Base-by-base conservation (phyloP, 2,797 vertebrate genomes). In the Centropyge bicolor region DNA sequence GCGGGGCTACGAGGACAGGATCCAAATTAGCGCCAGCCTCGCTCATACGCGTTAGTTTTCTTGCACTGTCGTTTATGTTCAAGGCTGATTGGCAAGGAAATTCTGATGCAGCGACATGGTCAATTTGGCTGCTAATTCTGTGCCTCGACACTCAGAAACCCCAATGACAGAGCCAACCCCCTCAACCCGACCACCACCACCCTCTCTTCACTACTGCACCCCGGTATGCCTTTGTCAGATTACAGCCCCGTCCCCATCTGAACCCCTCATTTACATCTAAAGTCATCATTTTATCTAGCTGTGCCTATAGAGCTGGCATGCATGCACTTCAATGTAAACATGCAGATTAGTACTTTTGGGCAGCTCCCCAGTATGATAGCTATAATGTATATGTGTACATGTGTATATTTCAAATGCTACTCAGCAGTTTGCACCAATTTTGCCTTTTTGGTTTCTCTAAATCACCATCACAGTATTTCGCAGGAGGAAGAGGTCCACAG, bases 41-140 rank as follows among this genome's bases (percentile, higher is more conserved):
- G 4, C 76, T 86, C 60, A 2, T 46, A 70, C 31, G 51, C 66
- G 65, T 85, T 76, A 36, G 76, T 85, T 90, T 88, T 91, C 75
- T 76, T 78, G 70, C 77, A 67, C 81, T 80, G 88, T 88, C 84
- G 46, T 88, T 89, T 88, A 89, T 76, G 85, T 90, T 89, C 89
- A 82, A 83, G 86, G 78, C 83, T 93, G 90, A 93, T 91, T 93
- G 90, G 86, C 91, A 90, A 83, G 70, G 60, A 90, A 85, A 83
- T 88, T 91, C 87, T 90, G 93, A 93, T 88, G 84, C 24, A 40
- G 81, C 80, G 85, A 89, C 91, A 92, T 92, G 93, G 93, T 92
- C 93, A 93, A 93, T 95, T 94, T 92, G 88, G 87, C 78, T 61
- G 46, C 91, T 95, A 92, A 95, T 95, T 92, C 68, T n/a, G 43